Conservation (phyloP, 2,797 vertebrate species). For the Eospalax fontanierii region DNA sequence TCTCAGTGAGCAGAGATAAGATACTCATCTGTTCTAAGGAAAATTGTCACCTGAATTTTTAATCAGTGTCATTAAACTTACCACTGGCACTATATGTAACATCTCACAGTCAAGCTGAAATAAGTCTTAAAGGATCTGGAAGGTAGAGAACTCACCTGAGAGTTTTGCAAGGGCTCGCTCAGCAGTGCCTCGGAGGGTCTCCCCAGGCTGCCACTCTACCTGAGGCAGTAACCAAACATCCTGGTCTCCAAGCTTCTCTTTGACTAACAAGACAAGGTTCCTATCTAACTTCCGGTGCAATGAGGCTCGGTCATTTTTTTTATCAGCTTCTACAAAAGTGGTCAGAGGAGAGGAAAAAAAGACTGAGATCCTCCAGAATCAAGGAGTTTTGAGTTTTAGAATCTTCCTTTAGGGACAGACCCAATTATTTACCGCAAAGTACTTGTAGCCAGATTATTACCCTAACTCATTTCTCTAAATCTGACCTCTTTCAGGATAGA, state of each 20-base stretch:
- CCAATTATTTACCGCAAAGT: not conserved
- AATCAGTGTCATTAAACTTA: not conserved
- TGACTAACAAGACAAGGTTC: constrained; percentile 93
- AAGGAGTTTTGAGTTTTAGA: not conserved
- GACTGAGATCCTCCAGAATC: not conserved
- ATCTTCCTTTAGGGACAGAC: not conserved
- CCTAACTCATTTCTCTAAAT: not conserved
- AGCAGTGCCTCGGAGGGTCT: constrained; percentile 95
- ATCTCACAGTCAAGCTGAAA: not conserved
- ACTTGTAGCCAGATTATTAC: not conserved
- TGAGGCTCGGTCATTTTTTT: constrained; percentile 89
- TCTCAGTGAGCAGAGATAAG: not conserved
- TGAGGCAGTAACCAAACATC: constrained; percentile 97
- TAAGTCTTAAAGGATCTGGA: not conserved
- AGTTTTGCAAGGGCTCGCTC: constrained; percentile 92
- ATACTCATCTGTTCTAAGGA: not conserved
- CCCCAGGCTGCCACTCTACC: constrained; percentile 94
- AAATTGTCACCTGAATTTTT: not conserved
- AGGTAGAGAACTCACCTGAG: constrained; percentile 91
- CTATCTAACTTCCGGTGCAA: constrained; percentile 92
- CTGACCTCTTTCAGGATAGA: not conserved
- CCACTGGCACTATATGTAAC: not conserved
- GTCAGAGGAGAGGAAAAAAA: not conserved
- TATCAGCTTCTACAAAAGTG: constrained; percentile 90
- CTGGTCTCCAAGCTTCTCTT: constrained; percentile 92